Percentiles rank a stretch among this genome's conserved stretches.
Conservation (phyloP, 2,888 invertebrate species). For the Belgica antarctica region DNA sequence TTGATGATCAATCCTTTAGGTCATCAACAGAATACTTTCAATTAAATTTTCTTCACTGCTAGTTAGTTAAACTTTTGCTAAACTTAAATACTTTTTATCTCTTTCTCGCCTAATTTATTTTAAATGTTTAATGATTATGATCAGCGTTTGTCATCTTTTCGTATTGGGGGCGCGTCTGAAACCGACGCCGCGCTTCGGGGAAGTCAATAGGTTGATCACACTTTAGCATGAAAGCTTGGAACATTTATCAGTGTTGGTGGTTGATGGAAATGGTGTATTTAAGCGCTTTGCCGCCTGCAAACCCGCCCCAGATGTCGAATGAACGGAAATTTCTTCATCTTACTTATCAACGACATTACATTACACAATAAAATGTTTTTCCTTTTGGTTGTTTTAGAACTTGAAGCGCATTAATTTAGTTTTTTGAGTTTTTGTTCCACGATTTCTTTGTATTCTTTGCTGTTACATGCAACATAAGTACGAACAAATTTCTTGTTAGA, state of each 20-base stretch:
- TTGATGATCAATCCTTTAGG: neutral
- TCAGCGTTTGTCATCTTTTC: neutral
- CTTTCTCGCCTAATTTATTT: neutral
- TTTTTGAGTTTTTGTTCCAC: no score
- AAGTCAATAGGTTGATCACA: no score
- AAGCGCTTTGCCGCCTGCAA: no score
- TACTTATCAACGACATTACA: conserved; percentile 9
- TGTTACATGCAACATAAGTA: neutral
- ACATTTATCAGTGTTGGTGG: no score
- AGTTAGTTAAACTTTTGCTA: neutral
- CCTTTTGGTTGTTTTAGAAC: conserved; percentile 38
- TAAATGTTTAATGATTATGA: conserved; percentile 22
- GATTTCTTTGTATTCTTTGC: neutral
- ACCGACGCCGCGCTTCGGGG: no score
- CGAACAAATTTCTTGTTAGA: no score
- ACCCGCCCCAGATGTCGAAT: no score
- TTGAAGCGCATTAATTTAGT: conserved; percentile 40
- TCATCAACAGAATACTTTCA: neutral
- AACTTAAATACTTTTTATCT: neutral
- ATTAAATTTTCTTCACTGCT: neutral
- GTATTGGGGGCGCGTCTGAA: no score
- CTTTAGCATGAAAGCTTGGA: no score
- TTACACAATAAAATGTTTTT: conserved; percentile 16
- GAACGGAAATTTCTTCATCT: neutral
- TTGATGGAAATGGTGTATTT: no score